A percentile compares a stretch with the other conserved stretches of the same genome.
These are phyloP conservation scores for Orientallactaga bullata DNA, from an alignment of 2,113 vertebrate species.

Conservation along the genomic window DNA sequence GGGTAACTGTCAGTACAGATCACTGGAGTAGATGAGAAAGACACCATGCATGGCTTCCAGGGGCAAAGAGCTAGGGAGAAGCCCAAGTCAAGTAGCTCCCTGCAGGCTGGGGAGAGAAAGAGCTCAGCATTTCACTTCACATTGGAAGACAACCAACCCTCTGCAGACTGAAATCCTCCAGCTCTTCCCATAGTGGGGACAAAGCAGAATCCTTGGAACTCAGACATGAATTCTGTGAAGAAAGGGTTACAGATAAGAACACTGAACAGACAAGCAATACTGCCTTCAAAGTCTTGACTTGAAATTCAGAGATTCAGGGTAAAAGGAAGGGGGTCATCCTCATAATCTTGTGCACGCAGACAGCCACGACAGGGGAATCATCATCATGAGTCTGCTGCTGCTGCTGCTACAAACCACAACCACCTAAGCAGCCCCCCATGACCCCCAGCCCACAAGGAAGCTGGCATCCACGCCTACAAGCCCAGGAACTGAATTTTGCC, in stretches of 20 bases:
- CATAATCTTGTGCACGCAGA: too few relatives aligned
- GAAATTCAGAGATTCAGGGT: not conserved
- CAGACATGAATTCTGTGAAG: not conserved
- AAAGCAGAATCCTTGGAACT: not conserved
- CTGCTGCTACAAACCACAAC: not conserved
- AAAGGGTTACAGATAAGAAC: not conserved
- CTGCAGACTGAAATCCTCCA: rapidly evolving
- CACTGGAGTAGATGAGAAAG: rapidly evolving
- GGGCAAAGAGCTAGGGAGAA: not conserved
- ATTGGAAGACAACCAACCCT: not conserved
- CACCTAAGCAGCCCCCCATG: not conserved
- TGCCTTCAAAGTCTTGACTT: not conserved
- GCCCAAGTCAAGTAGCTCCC: not conserved
- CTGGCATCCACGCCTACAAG: not conserved
- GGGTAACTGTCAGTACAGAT: not conserved
- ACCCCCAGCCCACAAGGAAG: not conserved
- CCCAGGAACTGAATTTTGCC: not conserved
- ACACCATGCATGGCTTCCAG: not conserved
- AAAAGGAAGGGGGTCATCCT: not conserved
- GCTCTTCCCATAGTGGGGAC: not conserved
- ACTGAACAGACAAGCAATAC: not conserved
- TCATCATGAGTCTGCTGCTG: too few relatives aligned
- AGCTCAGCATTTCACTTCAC: too few relatives aligned
- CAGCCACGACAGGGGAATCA: too few relatives aligned
- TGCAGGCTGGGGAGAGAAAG: not conserved